Conservation (phyloP, 2,113 vertebrate genomes). For the Sminthopsis crassicaudata region DNA sequence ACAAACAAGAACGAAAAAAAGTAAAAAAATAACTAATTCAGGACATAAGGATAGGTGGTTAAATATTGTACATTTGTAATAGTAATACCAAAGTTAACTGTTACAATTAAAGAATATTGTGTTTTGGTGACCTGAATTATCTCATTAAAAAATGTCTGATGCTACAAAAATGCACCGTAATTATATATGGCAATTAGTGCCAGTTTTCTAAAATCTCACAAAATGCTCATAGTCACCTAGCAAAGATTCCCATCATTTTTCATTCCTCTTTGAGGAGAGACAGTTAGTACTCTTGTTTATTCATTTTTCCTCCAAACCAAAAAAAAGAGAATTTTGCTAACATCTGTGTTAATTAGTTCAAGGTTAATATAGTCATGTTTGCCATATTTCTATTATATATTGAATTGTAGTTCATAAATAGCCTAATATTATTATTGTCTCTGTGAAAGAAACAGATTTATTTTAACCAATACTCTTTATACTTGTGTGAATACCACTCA, state of each 20-base stretch:
- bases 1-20: neutral
- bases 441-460: constrained; percentile 43
- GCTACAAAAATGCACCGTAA: neutral
- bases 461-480: neutral
- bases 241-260: neutral
- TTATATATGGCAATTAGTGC: neutral
- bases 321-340: neutral
- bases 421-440: constrained; percentile 15
- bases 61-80: neutral
- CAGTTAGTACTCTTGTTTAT: neutral
- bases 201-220: neutral
- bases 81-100: neutral
- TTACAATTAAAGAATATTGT: neutral
- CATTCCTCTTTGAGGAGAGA: neutral
- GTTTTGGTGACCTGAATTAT: neutral
- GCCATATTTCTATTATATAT: neutral
- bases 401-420: neutral
- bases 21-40: neutral
- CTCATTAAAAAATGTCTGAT: neutral
- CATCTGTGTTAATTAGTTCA: neutral
- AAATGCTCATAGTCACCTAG: neutral
- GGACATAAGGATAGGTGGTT: neutral
- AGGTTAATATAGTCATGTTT: neutral
- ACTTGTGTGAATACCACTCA: constrained; percentile 55
- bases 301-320: neutral